A percentile compares a stretch with the other conserved stretches of the same genome.
phyloP scores from a whole-genome alignment of 2,888 invertebrate species.

The Drosophila lacicola region DNA sequence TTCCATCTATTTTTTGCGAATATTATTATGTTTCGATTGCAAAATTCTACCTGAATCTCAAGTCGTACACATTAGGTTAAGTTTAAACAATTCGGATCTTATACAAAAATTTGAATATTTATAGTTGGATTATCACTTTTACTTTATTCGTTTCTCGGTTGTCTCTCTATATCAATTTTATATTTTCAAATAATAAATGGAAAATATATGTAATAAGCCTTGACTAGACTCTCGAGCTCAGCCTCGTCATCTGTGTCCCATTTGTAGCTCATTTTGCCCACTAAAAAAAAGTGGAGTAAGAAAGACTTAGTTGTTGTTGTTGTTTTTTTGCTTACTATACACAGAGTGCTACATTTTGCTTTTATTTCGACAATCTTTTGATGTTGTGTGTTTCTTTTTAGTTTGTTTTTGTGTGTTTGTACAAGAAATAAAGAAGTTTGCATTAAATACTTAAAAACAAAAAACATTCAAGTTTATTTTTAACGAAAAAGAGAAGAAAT shows the following conservation, averaged over 20 bases:
- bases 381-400: conserved; percentile 21
- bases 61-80: conserved; percentile 10
- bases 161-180: conserved; percentile 1
- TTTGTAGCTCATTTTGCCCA: background rate
- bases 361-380: conserved; percentile 66
- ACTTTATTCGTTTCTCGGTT: conserved; percentile 52
- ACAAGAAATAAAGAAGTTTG: conserved; percentile 56
- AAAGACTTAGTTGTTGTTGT: conserved; percentile 39
- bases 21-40: background rate
- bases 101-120: conserved; percentile 50
- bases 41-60: background rate
- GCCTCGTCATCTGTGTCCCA: background rate
- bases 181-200: background rate
- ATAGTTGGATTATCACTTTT: conserved; percentile 67
- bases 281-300: background rate
- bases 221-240: conserved; percentile 7
- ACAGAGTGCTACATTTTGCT: conserved; percentile 70
- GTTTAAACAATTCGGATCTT: conserved; percentile 28
- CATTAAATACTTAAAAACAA: conserved; percentile 60
- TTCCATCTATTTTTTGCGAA: conserved; percentile 6
- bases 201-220: conserved; percentile 6
- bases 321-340: conserved; percentile 69
- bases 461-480: conserved; percentile 47
- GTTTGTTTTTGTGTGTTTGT: conserved; percentile 18
- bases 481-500: conserved; percentile 36